These are phyloP conservation scores for Odontamblyopus lacepedii DNA, from an alignment of 2,797 vertebrate genomes.

Conservation along the genomic window DNA sequence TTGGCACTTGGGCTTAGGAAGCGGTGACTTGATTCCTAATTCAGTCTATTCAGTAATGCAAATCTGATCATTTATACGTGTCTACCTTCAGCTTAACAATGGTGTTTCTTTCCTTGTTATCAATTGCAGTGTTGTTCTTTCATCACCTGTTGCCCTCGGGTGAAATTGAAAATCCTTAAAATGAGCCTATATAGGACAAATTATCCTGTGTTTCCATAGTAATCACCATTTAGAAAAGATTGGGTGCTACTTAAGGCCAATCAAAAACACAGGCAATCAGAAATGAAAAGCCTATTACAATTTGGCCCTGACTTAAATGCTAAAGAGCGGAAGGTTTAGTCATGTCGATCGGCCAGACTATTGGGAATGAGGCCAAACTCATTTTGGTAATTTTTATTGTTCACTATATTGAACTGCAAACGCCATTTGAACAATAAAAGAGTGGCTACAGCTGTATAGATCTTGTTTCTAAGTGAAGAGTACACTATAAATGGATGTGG, in stretches of 20 bases:
- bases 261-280: conserved; percentile 80
- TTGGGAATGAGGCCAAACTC: conserved; percentile 9
- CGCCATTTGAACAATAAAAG: background rate
- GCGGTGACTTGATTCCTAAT: background rate
- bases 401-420: background rate
- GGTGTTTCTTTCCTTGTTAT: conserved; percentile 36
- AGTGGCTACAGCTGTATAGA: background rate
- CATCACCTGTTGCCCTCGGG: conserved; percentile 57
- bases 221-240: conserved; percentile 75
- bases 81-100: conserved; percentile 1
- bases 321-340: conserved; percentile 25
- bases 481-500: background rate
- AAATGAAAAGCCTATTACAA: conserved; percentile 69
- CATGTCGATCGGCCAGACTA: conserved; percentile 4
- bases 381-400: conserved; percentile 11
- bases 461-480: background rate
- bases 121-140: conserved; percentile 36
- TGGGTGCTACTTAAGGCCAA: conserved; percentile 72
- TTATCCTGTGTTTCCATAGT: conserved; percentile 82
- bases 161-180: conserved; percentile 67
- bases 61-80: background rate
- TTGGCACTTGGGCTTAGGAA: background rate
- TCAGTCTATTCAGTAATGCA: background rate
- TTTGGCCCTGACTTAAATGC: conserved; percentile 70
- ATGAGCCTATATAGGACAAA: conserved; percentile 80